Conservation (phyloP, 2,113 vertebrate species). For the Morone saxatilis region DNA sequence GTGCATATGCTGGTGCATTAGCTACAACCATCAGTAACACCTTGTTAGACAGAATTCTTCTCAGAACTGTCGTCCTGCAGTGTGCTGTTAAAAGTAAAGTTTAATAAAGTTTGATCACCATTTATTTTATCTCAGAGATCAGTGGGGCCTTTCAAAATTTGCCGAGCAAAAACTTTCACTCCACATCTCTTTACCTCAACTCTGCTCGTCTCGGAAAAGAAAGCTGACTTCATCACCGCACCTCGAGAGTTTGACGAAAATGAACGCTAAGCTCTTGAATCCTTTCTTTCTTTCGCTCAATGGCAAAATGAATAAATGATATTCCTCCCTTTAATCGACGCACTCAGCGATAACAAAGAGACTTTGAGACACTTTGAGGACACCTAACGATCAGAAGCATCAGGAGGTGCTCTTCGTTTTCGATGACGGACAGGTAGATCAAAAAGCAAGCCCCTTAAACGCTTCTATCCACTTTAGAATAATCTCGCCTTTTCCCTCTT, state of each 20-base stretch:
- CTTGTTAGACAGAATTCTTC: constrained; percentile 52
- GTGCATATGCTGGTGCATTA: constrained; percentile 29
- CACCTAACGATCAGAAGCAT: constrained; percentile 81
- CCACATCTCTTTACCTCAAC: constrained; percentile 56
- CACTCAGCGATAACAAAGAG: constrained; percentile 81
- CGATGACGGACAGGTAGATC: constrained; percentile 79
- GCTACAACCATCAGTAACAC: constrained; percentile 39
- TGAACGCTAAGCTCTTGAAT: constrained; percentile 76
- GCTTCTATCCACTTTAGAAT: constrained; percentile 76
- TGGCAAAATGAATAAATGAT: constrained; percentile 85
- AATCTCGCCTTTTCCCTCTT: constrained; percentile 70
- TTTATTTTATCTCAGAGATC: constrained; percentile 75
- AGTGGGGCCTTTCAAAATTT: constrained; percentile 70
- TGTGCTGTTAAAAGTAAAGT: constrained; percentile 61
- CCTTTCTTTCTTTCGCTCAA: constrained; percentile 67
- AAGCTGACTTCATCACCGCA: constrained; percentile 80
- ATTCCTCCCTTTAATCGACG: constrained; percentile 79
- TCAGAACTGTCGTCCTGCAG: constrained; percentile 57
- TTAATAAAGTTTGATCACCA: constrained; percentile 74
- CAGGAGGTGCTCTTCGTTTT: constrained; percentile 70
- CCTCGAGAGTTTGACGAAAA: constrained; percentile 78
- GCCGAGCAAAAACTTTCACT: constrained; percentile 63
- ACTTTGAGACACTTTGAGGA: constrained; percentile 86
- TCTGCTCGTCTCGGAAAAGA: constrained; percentile 69
- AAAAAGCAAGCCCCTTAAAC: constrained; percentile 79